phyloP scores from a whole-genome alignment of 2,797 vertebrate species.

The Xenops minutus region DNA sequence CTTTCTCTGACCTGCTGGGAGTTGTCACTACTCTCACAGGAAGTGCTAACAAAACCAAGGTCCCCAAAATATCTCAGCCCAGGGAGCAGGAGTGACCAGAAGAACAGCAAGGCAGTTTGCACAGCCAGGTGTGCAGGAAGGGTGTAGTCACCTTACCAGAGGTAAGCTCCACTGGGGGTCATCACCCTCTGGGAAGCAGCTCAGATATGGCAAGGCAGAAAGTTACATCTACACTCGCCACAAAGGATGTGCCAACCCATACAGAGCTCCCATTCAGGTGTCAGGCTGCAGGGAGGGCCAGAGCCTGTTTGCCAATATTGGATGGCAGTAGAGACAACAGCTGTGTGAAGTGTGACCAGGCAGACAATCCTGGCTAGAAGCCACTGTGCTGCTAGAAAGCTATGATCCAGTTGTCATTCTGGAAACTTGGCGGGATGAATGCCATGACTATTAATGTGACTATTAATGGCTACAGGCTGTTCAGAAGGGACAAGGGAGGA shows the following conservation, averaged over 20 bases:
- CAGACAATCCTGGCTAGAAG: background rate
- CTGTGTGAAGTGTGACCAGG: background rate
- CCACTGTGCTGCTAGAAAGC: background rate
- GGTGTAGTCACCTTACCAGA: background rate
- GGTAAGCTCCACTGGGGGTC: background rate
- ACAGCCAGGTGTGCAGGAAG: fast-evolving
- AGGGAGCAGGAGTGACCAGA: background rate
- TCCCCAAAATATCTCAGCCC: background rate
- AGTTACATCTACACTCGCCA: background rate
- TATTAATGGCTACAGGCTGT: background rate
- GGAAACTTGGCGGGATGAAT: background rate
- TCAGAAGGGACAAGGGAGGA: background rate
- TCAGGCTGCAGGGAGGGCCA: background rate
- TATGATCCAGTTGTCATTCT: background rate
- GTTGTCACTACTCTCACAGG: background rate
- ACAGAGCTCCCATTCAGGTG: background rate
- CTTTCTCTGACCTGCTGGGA: background rate
- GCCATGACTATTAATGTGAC: background rate
- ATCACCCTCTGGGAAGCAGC: background rate
- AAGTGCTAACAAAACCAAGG: background rate
- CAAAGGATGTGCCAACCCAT: background rate
- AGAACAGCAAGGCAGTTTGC: background rate
- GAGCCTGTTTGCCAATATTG: background rate
- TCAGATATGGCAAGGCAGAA: background rate
- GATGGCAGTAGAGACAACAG: background rate